These are phyloP conservation scores for Lycia hirtaria DNA, from an alignment of 2,888 invertebrate species.

Conservation along the genomic window DNA sequence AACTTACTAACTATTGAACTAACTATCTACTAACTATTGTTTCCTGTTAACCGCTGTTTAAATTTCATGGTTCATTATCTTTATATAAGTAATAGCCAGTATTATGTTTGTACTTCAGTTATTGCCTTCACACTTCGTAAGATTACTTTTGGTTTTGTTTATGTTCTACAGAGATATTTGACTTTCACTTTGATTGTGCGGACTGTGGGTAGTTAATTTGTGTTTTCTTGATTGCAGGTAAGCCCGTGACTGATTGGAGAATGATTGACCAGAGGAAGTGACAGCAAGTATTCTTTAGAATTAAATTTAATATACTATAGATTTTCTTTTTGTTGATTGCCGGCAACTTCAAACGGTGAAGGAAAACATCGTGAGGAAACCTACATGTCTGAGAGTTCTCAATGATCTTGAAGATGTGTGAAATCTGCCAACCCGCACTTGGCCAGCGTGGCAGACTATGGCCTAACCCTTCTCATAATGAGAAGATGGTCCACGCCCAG, in stretches of 20 bases:
- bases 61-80: constrained; percentile 28
- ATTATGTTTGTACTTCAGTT: constrained; percentile 16
- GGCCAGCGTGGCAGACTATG: too few relatives aligned
- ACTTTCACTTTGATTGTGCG: constrained; percentile 26
- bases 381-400: too few relatives aligned
- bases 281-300: not conserved
- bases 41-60: constrained; percentile 24
- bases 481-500: too few relatives aligned
- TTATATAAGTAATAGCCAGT: constrained; percentile 23
- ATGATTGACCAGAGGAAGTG: not conserved
- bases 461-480: too few relatives aligned
- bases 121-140: constrained; percentile 12
- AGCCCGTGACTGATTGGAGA: constrained; percentile 21
- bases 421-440: too few relatives aligned
- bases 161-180: constrained; percentile 6
- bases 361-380: too few relatives aligned
- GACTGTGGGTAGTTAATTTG: constrained; percentile 15
- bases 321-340: too few relatives aligned
- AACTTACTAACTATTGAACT: constrained; percentile 8
- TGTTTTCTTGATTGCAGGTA: constrained; percentile 34
- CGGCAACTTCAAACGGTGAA: too few relatives aligned
- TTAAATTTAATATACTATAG: too few relatives aligned
- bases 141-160: constrained; percentile 18
- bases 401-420: too few relatives aligned
- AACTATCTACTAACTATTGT: constrained; percentile 11